A percentile compares a stretch with the other conserved stretches of the same genome.
These are phyloP conservation scores for Himalopsyche japonica DNA, from an alignment of 2,888 invertebrate genomes.

Conservation along the genomic window DNA sequence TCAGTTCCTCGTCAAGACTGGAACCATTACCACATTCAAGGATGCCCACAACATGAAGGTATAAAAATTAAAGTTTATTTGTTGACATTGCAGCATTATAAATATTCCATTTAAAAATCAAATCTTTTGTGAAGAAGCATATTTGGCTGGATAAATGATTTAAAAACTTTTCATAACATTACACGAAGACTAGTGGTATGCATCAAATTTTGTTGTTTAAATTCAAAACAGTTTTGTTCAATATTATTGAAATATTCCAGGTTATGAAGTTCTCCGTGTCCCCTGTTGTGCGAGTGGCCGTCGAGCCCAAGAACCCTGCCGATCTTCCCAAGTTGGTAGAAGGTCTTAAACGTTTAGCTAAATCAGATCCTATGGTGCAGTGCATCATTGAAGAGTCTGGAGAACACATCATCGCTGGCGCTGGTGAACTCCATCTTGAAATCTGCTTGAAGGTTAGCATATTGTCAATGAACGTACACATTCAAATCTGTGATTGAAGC, in stretches of 20 bases:
- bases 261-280: constrained; percentile 99
- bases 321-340: constrained; percentile 99
- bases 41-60: constrained; percentile 98
- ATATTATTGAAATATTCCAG: constrained; percentile 48
- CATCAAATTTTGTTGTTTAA: too few species aligned
- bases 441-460: constrained; percentile 87
- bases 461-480: not conserved
- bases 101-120: too few species aligned
- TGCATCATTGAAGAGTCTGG: constrained; percentile 99
- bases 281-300: constrained; percentile 98
- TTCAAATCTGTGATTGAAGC: not conserved
- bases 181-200: too few species aligned
- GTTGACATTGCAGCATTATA: too few species aligned
- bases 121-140: too few species aligned
- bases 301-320: constrained; percentile 98
- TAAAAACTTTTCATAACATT: too few species aligned
- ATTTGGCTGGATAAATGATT: too few species aligned
- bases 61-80: constrained; percentile 8
- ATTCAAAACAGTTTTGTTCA: too few species aligned
- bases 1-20: constrained; percentile 99
- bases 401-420: constrained; percentile 99
- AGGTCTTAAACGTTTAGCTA: constrained; percentile 97
- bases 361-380: constrained; percentile 99
- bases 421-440: constrained; percentile 99
- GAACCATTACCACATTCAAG: constrained; percentile 98